Percentiles rank a stretch among this genome's conserved stretches.
phyloP scores from a whole-genome alignment of 2,797 vertebrate genomes.

The Pseudopleuronectes americanus region DNA sequence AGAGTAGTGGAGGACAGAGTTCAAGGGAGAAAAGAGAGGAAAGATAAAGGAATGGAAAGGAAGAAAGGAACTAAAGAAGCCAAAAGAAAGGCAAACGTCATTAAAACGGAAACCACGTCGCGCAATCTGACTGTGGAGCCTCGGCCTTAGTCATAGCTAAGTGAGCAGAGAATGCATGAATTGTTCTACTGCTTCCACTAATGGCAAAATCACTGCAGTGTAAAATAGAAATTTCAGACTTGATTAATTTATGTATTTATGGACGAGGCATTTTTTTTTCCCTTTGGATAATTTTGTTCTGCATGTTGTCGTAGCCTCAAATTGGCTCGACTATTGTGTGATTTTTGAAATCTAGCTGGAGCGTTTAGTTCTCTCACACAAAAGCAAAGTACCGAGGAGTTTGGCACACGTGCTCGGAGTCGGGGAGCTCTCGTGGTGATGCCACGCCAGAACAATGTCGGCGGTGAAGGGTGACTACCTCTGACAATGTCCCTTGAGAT shows the following conservation, averaged over 20 bases:
- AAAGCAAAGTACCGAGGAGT: conserved; percentile 46
- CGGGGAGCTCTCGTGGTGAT: conserved; percentile 53
- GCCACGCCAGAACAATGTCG: conserved; percentile 69
- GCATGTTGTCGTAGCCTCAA: conserved; percentile 71
- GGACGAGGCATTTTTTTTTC: conserved; percentile 69
- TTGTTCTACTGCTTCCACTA: conserved; percentile 83
- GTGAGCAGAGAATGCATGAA: conserved; percentile 83
- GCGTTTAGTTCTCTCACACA: conserved; percentile 46
- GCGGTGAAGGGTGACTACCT: conserved; percentile 71
- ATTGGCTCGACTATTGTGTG: conserved; percentile 69
- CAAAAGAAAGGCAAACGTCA: conserved; percentile 59
- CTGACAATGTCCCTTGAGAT: conserved; percentile 75
- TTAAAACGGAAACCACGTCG: conserved; percentile 77
- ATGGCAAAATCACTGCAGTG: conserved; percentile 85
- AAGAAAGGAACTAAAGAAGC: conserved; percentile 6
- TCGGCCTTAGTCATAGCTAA: conserved; percentile 85
- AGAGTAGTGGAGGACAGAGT: neutral
- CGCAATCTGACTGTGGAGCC: conserved; percentile 62
- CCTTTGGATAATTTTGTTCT: conserved; percentile 76
- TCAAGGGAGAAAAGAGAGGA: neutral
- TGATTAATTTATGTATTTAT: conserved; percentile 89
- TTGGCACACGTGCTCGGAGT: conserved; percentile 52
- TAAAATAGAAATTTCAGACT: conserved; percentile 89
- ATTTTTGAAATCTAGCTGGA: conserved; percentile 51
- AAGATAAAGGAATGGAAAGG: neutral